Evolutionary conservation across 2,797 vertebrate genomes (phyloP), one percentile per base, ranked within the genome.

Genomic region (Paratrypauchen microcephalus): DNA sequence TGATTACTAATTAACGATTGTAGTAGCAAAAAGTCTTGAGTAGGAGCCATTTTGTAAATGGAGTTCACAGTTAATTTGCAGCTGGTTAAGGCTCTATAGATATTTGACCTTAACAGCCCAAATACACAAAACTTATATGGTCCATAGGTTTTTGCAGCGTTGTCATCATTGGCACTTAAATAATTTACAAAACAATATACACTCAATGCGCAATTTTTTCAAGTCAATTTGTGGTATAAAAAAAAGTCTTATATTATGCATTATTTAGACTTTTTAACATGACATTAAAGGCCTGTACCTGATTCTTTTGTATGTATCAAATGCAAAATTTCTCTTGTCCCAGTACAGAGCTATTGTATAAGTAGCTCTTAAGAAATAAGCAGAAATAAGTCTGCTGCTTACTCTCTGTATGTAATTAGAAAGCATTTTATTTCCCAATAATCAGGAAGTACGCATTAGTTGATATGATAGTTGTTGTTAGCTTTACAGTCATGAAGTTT

Each of bases 1-100:
- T 36, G 32, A 3, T 3, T 66, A 70, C 32, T 47, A 24, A 60
- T 68, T 72, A 30, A 68, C 67, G 66, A 77, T 62, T 81, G 72
- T 73, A 45, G 41, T 45, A 15, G 41, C 12, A 45, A 15, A 45
- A 45, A 1, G 41, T 45, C 41, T 45, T 45, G 41, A 45, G 41
- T 45, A 4, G 41, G 3, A n/a, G n/a, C n/a, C 16, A 4, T 41
- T 41, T 32, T 32, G 32, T 32, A 6, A 32, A 9, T 36, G 32
- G 32, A 36, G 32, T 8, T 58, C 56, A 54, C 26, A 30, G 56
- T 18, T 58, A 16, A 30, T 30, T 30, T 30, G 59, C 67, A 47
- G 47, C 6, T 56, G 66, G 57, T 68, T 69, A 50, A 52, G 62
- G 50, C 28, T 69, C 28, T 64, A 58, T 69, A 47, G 61, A 59